Evolutionary conservation across 2,113 vertebrate species (phyloP), one percentile per base, ranked within the genome.

Genomic region (Eptatretus burgeri): DNA sequence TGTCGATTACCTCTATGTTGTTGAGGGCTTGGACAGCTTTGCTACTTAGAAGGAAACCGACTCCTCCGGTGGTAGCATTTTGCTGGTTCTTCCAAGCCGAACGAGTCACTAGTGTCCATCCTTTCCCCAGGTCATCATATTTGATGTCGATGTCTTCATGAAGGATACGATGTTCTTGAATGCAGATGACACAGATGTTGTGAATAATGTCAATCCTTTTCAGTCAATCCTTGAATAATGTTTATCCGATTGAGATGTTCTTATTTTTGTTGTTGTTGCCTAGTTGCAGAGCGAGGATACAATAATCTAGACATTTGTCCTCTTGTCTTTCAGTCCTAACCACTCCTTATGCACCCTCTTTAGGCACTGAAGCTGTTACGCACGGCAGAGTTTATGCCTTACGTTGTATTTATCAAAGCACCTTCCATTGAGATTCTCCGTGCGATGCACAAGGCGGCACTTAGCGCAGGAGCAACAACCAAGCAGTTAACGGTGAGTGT

Each of bases 341-440:
- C 56, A 20, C 20, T n/a, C 56, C 56, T n/a, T 60, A 2, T 60
- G 56, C 20, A 11, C 56, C 56, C 56, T 10, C 13, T 65, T 2
- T 74, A 96, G 89, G 91, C 89, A 14, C 77, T 96, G 67, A 96
- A 98, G 75, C 75, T 94, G 65, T 72, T 98, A 71, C 79, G 82
- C 74, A 98, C 87, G 11, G 78, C 89, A 1, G 89, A 96, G 73
- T 98, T 96, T 68, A 89, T 94, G 85, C 89, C 91, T 41, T 98
- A 89, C 9, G 86, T 98, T 51, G 91, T 93, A 51, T 98, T 93
- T 62, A 89, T 98, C 66, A 89, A 87, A 67, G 85, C 91, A 71
- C 91, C 91, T 1, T 85, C 91, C 65, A 69, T 93, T 66, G 87
- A 94, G 68, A 96, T 81, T 1, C 66, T 96, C 63, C 79, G 89